Percentiles rank a stretch among this genome's conserved stretches.
phyloP scores from a whole-genome alignment of 2,888 invertebrate species.

The Papilio demoleus region DNA sequence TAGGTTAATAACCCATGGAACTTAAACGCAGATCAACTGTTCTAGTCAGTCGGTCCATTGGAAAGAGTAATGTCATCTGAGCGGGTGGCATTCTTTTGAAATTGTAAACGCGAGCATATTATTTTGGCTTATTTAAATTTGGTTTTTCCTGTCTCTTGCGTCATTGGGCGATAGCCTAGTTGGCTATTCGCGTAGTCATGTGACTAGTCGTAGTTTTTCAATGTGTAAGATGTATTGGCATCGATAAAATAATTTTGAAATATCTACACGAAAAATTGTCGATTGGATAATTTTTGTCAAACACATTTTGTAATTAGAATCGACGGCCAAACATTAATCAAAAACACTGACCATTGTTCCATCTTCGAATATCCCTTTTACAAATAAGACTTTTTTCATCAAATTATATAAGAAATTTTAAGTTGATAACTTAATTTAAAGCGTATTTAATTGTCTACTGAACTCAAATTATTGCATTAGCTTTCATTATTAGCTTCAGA shows the following conservation, averaged over 20 bases:
- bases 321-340: too few relatives aligned
- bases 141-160: slow-evolving; percentile 63
- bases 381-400: too few relatives aligned
- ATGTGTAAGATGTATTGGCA: slow-evolving; percentile 33
- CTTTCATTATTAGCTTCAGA: too few relatives aligned
- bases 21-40: slow-evolving; percentile 54
- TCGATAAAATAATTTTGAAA: slow-evolving; percentile 18
- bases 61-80: slow-evolving; percentile 61
- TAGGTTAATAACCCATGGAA: slow-evolving; percentile 43
- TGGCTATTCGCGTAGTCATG: slow-evolving; percentile 65
- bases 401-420: too few relatives aligned
- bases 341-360: too few relatives aligned
- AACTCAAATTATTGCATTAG: too few relatives aligned
- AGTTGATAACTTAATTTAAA: too few relatives aligned
- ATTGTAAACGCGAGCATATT: slow-evolving; percentile 62
- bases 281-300: background rate
- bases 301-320: background rate
- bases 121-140: slow-evolving; percentile 73
- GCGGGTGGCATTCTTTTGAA: slow-evolving; percentile 61
- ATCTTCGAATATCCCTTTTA: too few relatives aligned
- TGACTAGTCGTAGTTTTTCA: slow-evolving; percentile 56
- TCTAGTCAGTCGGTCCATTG: slow-evolving; percentile 60
- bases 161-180: slow-evolving; percentile 65
- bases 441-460: too few relatives aligned
- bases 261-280: background rate